Evolutionary conservation across 2,888 invertebrate genomes (phyloP).

Genomic region (Priocnemis perturbator): DNA sequence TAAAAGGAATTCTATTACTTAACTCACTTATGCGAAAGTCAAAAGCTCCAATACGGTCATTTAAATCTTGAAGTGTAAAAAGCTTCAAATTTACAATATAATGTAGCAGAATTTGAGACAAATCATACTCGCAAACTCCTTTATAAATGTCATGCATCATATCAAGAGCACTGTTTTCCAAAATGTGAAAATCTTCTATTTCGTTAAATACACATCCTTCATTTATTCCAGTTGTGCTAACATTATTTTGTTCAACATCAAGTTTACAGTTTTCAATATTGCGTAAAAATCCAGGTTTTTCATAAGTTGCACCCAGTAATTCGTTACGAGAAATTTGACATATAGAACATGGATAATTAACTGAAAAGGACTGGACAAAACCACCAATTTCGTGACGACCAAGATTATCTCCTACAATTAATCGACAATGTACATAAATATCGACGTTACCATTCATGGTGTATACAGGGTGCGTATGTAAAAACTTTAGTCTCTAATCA

Average conservation of each 20-base stretch:
- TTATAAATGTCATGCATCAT: constrained; percentile 22
- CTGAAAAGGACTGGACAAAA: too few relatives aligned
- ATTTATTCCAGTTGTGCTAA: too few relatives aligned
- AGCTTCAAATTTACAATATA: constrained; percentile 14
- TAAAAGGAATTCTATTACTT: constrained; percentile 19
- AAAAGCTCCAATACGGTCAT: constrained; percentile 18
- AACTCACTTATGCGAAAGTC: constrained; percentile 18
- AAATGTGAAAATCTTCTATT: constrained; percentile 12
- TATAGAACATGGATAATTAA: too few relatives aligned
- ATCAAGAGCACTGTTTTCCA: too few relatives aligned
- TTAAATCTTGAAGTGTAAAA: constrained; percentile 17
- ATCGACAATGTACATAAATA: too few relatives aligned
- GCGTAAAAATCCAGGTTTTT: constrained; percentile 23
- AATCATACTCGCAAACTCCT: constrained; percentile 22
- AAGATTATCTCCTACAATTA: too few relatives aligned
- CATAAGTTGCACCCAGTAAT: too few relatives aligned
- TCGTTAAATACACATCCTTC: constrained; percentile 18
- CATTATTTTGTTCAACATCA: constrained; percentile 20
- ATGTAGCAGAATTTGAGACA: constrained; percentile 18
- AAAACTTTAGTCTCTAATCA: neutral
- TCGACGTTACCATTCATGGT: too few relatives aligned
- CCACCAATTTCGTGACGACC: too few relatives aligned
- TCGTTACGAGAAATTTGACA: too few relatives aligned
- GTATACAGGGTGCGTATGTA: neutral
- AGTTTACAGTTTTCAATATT: constrained; percentile 20